Percentiles rank a stretch among this genome's conserved stretches.
Evolutionary conservation across 2,113 vertebrate species (phyloP).

Genomic region (Xyrauchen texanus): DNA sequence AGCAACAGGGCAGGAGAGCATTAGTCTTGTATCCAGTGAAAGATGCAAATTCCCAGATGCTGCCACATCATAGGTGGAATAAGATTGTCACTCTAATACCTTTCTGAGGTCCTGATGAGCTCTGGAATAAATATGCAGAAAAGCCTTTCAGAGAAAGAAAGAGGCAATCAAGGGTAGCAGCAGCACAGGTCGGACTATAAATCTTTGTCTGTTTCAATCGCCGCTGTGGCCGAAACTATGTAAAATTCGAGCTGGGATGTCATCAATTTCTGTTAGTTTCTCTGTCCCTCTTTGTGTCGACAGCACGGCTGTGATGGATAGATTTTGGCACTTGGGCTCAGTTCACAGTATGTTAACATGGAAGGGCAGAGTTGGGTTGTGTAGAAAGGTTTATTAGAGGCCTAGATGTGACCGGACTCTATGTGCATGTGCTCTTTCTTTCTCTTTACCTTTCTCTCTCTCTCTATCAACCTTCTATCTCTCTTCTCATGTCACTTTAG

Average conservation of each 20-base stretch:
- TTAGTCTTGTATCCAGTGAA: conserved; percentile 79
- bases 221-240: conserved; percentile 91
- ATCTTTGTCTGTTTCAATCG: conserved; percentile 99
- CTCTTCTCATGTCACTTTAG: background rate
- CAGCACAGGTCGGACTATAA: conserved; percentile 90
- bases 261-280: conserved; percentile 99
- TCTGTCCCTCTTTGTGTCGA: conserved; percentile 94
- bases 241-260: conserved; percentile 96
- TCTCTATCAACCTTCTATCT: too few species aligned
- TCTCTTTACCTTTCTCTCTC: background rate
- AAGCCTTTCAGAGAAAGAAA: conserved; percentile 74
- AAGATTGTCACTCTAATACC: conserved; percentile 95
- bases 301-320: conserved; percentile 88
- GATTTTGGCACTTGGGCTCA: conserved; percentile 97
- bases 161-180: conserved; percentile 93
- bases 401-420: conserved; percentile 77
- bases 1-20: conserved; percentile 70
- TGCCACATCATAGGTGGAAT: conserved; percentile 86
- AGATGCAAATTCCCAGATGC: conserved; percentile 87
- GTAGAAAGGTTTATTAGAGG: conserved; percentile 83
- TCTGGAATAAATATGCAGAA: conserved; percentile 98
- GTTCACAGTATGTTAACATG: conserved; percentile 99
- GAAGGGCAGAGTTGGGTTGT: conserved; percentile 94
- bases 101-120: conserved; percentile 87
- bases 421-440: conserved; percentile 50